phyloP scores from a whole-genome alignment of 2,888 invertebrate genomes.

The Ptilodon capucinus region DNA sequence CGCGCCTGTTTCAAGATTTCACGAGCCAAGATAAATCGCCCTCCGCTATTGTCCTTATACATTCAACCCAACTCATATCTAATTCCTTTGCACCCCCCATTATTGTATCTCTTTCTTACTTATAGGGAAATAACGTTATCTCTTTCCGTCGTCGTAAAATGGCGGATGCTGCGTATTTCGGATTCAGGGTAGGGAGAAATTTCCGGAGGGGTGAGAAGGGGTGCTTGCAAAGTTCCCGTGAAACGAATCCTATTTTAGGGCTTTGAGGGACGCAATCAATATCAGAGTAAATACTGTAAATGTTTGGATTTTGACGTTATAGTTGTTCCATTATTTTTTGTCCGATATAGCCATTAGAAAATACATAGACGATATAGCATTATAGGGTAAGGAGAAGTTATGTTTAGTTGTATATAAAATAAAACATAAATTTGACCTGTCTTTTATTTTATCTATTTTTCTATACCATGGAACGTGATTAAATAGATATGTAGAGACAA shows the following conservation, averaged over 20 bases:
- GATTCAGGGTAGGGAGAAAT: conserved; percentile 44
- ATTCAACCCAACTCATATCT: conserved; percentile 52
- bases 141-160: conserved; percentile 53
- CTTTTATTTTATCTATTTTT: too few relatives aligned
- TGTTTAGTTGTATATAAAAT: too few relatives aligned
- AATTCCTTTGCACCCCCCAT: conserved; percentile 57
- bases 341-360: too few relatives aligned
- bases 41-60: conserved; percentile 56
- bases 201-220: conserved; percentile 64
- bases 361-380: neutral
- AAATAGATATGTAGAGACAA: too few relatives aligned
- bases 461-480: too few relatives aligned
- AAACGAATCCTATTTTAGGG: conserved; percentile 63
- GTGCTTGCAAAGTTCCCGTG: conserved; percentile 53
- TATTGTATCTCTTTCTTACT: conserved; percentile 28
- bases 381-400: too few relatives aligned
- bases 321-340: too few relatives aligned
- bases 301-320: neutral
- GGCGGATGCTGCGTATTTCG: conserved; percentile 71
- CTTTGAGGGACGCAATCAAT: conserved; percentile 53
- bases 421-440: too few relatives aligned
- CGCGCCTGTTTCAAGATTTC: conserved; percentile 32
- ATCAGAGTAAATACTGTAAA: conserved; percentile 33
- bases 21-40: conserved; percentile 44
- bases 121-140: conserved; percentile 17